A percentile compares a stretch with the other conserved stretches of the same genome.
Conservation (phyloP, 2,888 invertebrate genomes). For the Drosophila nigricruria region DNA sequence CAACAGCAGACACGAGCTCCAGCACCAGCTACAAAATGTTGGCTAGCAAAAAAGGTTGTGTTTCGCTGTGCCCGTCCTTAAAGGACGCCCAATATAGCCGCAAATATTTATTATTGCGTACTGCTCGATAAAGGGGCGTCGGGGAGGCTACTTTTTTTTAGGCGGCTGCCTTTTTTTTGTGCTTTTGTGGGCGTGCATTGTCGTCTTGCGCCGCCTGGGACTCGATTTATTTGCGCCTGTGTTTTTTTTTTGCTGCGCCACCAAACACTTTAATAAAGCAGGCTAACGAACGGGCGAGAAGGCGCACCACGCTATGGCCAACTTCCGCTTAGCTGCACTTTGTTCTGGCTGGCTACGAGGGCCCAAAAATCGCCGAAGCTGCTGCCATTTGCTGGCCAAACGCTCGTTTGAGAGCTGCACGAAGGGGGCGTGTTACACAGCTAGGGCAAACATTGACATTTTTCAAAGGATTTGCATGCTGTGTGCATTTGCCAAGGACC, state of each 20-base stretch:
- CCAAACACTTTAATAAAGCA: slow-evolving; percentile 69
- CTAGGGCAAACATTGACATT: slow-evolving; percentile 72
- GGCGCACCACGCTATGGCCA: slow-evolving; percentile 47
- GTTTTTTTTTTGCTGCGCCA: slow-evolving; percentile 32
- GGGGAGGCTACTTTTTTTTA: slow-evolving; percentile 18
- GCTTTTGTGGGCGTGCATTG: slow-evolving; percentile 15
- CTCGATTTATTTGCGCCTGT: slow-evolving; percentile 54
- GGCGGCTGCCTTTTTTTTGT: slow-evolving; percentile 1
- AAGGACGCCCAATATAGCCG: slow-evolving; percentile 57
- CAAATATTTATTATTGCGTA: slow-evolving; percentile 76
- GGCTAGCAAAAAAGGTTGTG: slow-evolving; percentile 16
- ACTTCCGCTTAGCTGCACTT: slow-evolving; percentile 69
- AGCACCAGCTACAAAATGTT: slow-evolving; percentile 11
- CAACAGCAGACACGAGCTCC: slow-evolving; percentile 17
- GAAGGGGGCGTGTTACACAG: not conserved
- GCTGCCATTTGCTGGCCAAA: slow-evolving; percentile 38
- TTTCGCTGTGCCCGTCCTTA: slow-evolving; percentile 18
- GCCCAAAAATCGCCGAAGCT: slow-evolving; percentile 22
- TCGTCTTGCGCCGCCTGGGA: slow-evolving; percentile 27
- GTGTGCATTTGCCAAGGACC: slow-evolving; percentile 44
- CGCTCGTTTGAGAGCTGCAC: not conserved
- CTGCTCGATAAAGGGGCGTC: slow-evolving; percentile 8
- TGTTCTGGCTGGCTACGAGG: slow-evolving; percentile 27
- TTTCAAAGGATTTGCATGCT: slow-evolving; percentile 74
- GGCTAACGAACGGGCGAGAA: slow-evolving; percentile 57